These are phyloP conservation scores for Brachionus paranguensis DNA, from an alignment of 1,140 invertebrate genomes.

Conservation along the genomic window DNA sequence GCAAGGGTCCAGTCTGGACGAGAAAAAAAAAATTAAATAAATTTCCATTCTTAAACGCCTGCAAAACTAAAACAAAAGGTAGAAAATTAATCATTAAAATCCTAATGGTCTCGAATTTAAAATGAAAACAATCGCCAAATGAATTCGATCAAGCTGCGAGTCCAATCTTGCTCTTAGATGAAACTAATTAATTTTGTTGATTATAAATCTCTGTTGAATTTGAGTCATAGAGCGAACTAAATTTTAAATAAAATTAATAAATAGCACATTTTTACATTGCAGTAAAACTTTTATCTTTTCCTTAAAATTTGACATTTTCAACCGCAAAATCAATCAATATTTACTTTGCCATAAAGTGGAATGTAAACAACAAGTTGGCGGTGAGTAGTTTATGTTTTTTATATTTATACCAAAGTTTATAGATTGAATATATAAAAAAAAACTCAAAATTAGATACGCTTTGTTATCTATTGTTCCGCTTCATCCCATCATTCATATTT, in stretches of 20 bases:
- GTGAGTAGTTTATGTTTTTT: not conserved
- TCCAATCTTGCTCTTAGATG: not conserved
- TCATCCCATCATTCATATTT: not conserved
- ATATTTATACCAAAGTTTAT: not conserved
- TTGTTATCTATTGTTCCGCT: not conserved
- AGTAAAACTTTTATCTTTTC: not conserved
- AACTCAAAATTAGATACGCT: not conserved
- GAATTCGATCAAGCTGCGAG: not conserved
- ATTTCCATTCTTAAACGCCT: not conserved
- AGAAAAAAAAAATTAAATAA: not conserved
- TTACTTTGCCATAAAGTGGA: not conserved
- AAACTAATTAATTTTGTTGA: not conserved
- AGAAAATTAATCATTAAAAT: not conserved
- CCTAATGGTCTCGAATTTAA: not conserved
- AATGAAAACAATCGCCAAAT: not conserved
- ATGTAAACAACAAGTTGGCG: not conserved
- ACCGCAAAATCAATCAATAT: not conserved
- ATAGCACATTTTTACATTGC: not conserved
- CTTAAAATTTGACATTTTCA: not conserved
- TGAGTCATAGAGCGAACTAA: not conserved
- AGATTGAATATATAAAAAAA: not conserved
- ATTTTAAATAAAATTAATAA: not conserved
- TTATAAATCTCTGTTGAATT: not conserved
- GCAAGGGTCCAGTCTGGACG: not conserved
- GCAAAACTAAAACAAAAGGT: not conserved